Base-by-base conservation (phyloP, 35 echinoderm and acorn worm species). In the Ophioderma brevispina region DNA sequence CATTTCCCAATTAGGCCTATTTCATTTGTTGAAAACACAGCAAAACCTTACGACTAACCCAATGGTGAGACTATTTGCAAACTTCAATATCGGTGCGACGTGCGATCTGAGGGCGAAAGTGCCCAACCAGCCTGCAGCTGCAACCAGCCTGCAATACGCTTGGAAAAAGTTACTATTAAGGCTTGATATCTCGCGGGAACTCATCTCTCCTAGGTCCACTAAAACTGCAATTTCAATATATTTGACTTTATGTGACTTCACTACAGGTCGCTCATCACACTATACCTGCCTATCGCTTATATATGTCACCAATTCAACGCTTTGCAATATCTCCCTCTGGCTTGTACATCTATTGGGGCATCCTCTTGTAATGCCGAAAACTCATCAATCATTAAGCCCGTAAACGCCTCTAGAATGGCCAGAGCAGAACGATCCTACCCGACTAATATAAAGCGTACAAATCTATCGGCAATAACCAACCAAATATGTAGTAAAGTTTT, bases 391-490 rank as follows among this genome's bases (percentile, higher is more conserved):
- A 70, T 70, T 70, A 70, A 30, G 10, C 5, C 6, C 28, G 59
- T 70, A 70, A 70, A 70, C 28, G 59, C 15, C 59, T 25, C 1
- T 70, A 30, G 1, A 25, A 70, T 25, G 59, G n/a, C 59, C 4
- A 70, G 6, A 30, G n/a, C 15, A 70, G 41, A 70, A 70, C 15
- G 28, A 70, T 70, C 59, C 23, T 70, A 2, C 4, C 5, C 28
- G 28, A 25, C 2, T 70, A 70, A 70, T n/a, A n/a, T n/a, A n/a
- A n/a, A n/a, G n/a, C n/a, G n/a, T n/a, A n/a, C 59, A 70, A 70
- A 70, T 70, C 59, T 70, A 70, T 70, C 59, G 59, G n/a, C 59
- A 70, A 70, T 70, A 70, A 70, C 59, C 59, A 70, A 70, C 8
- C 21, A 70, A 70, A 18, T 8, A 30, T 70, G 59, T 18, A 3